A percentile compares a stretch with the other conserved stretches of the same genome.
Evolutionary conservation across 2,113 vertebrate species (phyloP).

Genomic region (Serilophus lunatus): DNA sequence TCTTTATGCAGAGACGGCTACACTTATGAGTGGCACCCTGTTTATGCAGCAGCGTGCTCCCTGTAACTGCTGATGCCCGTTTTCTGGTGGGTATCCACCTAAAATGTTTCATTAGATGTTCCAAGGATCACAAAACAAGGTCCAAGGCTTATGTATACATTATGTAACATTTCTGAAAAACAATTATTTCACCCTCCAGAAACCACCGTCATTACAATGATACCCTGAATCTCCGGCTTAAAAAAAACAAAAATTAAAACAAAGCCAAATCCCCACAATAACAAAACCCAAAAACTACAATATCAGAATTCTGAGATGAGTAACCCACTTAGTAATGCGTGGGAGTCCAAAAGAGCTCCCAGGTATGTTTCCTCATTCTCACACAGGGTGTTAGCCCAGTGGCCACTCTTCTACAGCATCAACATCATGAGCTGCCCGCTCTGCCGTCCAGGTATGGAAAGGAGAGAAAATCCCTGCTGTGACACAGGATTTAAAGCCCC

Average conservation of each 20-base stretch:
- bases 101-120: background rate
- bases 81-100: background rate
- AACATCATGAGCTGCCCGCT: accelerated
- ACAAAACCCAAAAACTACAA: background rate
- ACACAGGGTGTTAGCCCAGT: background rate
- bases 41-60: background rate
- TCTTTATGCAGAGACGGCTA: background rate
- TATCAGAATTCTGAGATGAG: background rate
- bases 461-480: background rate
- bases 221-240: background rate
- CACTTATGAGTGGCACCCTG: background rate
- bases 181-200: background rate
- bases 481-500: background rate
- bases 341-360: background rate
- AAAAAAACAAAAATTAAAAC: background rate
- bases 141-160: background rate
- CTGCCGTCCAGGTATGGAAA: accelerated
- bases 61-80: background rate
- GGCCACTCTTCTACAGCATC: background rate
- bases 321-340: background rate
- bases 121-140: background rate
- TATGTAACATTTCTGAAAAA: background rate
- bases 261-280: background rate
- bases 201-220: background rate
- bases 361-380: background rate